Evolutionary conservation across 1,140 invertebrate species (phyloP).

Genomic region (Kradibia gibbosae): DNA sequence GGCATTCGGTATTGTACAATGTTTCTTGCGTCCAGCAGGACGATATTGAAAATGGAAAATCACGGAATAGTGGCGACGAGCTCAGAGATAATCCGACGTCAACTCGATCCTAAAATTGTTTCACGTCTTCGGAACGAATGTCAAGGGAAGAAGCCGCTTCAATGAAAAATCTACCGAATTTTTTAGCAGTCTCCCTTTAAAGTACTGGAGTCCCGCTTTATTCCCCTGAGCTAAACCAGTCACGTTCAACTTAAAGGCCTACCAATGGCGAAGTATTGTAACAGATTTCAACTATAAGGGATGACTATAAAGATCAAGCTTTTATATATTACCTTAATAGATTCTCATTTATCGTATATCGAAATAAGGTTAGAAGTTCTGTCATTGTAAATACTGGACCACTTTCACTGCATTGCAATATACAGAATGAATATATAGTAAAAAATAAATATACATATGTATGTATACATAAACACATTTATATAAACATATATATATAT

Average conservation of each 20-base stretch:
- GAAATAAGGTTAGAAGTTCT: not conserved
- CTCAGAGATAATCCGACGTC: not conserved
- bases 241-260: conserved; percentile 10
- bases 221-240: not conserved
- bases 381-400: not conserved
- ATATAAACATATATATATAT: not conserved
- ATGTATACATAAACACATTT: not conserved
- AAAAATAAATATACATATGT: not conserved
- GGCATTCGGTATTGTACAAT: not conserved
- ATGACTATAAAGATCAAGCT: not conserved
- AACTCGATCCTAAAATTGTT: conserved; percentile 41
- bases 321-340: not conserved
- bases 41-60: conserved; percentile 4
- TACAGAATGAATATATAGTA: too few relatives aligned
- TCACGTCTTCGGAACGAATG: not conserved
- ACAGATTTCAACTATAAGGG: not conserved
- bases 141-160: not conserved
- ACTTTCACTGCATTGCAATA: not conserved
- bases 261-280: not conserved
- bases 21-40: not conserved
- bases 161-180: conserved; percentile 41
- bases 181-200: conserved; percentile 16
- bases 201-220: not conserved
- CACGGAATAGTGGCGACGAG: not conserved
- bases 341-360: not conserved